A percentile compares a stretch with the other conserved stretches of the same genome.
Evolutionary conservation across 2,113 vertebrate species (phyloP).

Genomic region (Malaclemys terrapin): DNA sequence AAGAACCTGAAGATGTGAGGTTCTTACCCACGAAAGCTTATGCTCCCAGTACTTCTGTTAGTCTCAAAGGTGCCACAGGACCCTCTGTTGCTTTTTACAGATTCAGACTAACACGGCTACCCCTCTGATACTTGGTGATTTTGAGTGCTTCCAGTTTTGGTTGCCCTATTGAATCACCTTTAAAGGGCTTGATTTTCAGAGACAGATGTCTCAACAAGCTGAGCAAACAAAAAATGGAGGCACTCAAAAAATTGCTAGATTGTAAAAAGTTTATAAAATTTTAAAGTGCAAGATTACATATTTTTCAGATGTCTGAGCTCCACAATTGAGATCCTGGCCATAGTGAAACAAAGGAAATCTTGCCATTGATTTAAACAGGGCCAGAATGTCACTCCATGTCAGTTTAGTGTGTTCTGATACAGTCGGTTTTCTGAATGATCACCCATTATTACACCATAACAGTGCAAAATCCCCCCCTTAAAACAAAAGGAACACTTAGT

Average conservation of each 20-base stretch:
- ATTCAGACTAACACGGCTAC: too few relatives aligned
- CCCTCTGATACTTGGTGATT: too few relatives aligned
- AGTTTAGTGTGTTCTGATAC: neutral
- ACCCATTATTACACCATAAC: neutral
- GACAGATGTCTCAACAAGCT: neutral
- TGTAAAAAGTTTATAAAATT: neutral
- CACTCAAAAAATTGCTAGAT: neutral
- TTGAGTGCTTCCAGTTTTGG: neutral
- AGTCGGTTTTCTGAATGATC: neutral
- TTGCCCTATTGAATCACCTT: neutral
- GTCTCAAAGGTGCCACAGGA: too few relatives aligned
- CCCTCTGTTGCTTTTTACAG: too few relatives aligned
- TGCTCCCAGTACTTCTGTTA: too few relatives aligned
- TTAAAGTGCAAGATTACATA: neutral
- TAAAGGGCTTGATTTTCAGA: neutral
- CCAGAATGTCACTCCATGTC: neutral
- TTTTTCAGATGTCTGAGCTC: neutral
- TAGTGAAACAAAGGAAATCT: neutral
- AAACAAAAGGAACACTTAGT: neutral
- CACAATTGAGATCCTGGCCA: neutral
- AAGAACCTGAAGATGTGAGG: too few relatives aligned
- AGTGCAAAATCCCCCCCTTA: neutral
- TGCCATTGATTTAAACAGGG: neutral
- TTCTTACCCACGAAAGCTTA: too few relatives aligned
- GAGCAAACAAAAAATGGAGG: neutral